Evolutionary conservation across 2,113 vertebrate species (phyloP).

Genomic region (Callionymus lyra): DNA sequence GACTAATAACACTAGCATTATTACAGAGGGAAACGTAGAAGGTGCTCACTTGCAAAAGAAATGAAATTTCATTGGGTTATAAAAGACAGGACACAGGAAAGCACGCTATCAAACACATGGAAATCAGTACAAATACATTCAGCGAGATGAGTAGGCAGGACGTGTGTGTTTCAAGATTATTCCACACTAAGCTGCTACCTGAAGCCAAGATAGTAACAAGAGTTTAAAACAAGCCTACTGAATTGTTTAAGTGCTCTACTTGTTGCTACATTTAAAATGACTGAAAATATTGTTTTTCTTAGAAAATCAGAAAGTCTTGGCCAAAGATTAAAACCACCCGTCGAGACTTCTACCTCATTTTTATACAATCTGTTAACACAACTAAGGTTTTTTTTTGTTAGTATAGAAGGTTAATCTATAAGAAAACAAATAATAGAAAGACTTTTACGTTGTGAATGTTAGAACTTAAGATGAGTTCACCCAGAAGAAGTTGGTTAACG

Average conservation of each 20-base stretch:
- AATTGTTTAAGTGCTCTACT: constrained; percentile 26
- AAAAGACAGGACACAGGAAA: constrained; percentile 19
- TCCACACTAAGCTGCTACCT: constrained; percentile 7
- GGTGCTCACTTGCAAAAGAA: constrained; percentile 13
- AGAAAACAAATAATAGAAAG: too few relatives aligned
- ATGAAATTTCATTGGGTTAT: constrained; percentile 12
- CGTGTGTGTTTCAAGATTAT: background rate
- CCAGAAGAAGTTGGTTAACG: too few relatives aligned
- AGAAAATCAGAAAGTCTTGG: too few relatives aligned
- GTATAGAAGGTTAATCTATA: too few relatives aligned
- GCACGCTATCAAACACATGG: constrained; percentile 18
- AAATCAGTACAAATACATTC: constrained; percentile 46
- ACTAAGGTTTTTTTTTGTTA: too few relatives aligned
- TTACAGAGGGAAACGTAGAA: constrained; percentile 39
- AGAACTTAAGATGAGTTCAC: too few relatives aligned
- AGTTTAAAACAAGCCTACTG: constrained; percentile 3
- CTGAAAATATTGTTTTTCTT: constrained; percentile 4
- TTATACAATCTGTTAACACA: too few relatives aligned
- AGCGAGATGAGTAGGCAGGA: constrained; percentile 22
- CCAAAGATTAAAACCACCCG: too few relatives aligned
- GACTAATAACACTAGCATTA: constrained; percentile 43
- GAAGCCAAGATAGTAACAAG: too few relatives aligned
- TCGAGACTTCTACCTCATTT: too few relatives aligned
- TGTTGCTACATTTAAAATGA: constrained; percentile 43
- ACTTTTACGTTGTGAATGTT: too few relatives aligned